Evolutionary conservation across 2,797 vertebrate genomes (phyloP).

Genomic region (Eospalax fontanierii): DNA sequence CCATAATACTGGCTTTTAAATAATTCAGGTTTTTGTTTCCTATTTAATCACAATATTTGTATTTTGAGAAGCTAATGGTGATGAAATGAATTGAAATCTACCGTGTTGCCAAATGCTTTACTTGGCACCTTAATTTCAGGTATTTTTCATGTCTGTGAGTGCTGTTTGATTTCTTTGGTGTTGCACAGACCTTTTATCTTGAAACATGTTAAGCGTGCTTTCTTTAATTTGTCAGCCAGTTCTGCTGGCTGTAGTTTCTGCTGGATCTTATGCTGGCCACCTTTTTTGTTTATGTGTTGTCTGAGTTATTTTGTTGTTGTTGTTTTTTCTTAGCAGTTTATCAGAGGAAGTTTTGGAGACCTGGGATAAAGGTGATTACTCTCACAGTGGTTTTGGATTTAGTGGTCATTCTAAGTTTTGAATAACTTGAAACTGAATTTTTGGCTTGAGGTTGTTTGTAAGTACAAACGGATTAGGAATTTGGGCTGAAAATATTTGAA

Average conservation of each 20-base stretch:
- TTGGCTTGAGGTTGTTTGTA: slow-evolving; percentile 22
- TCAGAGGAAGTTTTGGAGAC: slow-evolving; percentile 1
- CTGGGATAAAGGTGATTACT: not conserved
- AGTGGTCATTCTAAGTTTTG: slow-evolving; percentile 9
- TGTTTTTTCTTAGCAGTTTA: not conserved
- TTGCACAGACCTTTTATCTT: not conserved
- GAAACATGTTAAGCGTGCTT: not conserved
- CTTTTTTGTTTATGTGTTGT: not conserved
- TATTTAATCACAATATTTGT: slow-evolving; percentile 59
- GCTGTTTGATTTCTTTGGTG: not conserved
- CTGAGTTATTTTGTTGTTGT: slow-evolving; percentile 11
- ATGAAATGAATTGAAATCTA: slow-evolving; percentile 52
- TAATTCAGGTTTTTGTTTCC: slow-evolving; percentile 28
- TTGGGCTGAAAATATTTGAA: slow-evolving; percentile 34
- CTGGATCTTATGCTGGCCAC: not conserved
- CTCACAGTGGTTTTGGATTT: slow-evolving; percentile 31
- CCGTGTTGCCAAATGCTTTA: not conserved
- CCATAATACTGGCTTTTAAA: slow-evolving; percentile 59
- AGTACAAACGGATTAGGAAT: not conserved
- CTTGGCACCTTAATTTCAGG: not conserved
- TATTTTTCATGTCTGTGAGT: not conserved
- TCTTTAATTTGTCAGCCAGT: not conserved
- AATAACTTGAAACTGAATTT: slow-evolving; percentile 17
- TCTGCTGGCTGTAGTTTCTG: not conserved
- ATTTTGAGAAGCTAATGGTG: not conserved